These are phyloP conservation scores for Cataglyphis rosenhaueri DNA, from an alignment of 2,888 invertebrate genomes.

Conservation along the genomic window DNA sequence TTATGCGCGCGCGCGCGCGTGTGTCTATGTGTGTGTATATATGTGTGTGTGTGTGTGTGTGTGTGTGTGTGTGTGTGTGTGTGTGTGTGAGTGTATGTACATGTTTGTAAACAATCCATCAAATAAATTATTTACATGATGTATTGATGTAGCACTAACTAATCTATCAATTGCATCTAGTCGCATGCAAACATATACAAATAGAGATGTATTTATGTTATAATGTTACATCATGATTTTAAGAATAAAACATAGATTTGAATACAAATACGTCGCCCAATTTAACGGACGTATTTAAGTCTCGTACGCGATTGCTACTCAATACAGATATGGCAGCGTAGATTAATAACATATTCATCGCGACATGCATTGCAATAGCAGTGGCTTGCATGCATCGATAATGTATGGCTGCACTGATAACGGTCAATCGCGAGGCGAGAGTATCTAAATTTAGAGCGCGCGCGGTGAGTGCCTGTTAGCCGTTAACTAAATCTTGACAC, in stretches of 20 bases:
- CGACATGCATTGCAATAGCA: conserved; percentile 17
- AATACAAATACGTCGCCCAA: neutral
- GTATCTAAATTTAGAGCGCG: conserved; percentile 46
- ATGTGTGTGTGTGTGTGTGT: too few relatives aligned
- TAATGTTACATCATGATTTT: neutral
- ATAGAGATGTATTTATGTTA: neutral
- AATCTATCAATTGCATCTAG: neutral
- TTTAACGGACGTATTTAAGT: neutral
- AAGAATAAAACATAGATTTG: neutral
- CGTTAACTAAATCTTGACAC: conserved; percentile 52
- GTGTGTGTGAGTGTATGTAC: too few relatives aligned
- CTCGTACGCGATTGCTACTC: neutral
- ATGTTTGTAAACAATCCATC: neutral
- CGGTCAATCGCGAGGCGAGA: conserved; percentile 46
- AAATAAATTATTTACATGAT: neutral
- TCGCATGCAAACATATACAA: neutral
- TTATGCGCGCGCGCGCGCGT: too few relatives aligned
- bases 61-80: too few relatives aligned
- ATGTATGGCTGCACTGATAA: conserved; percentile 31
- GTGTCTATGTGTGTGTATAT: too few relatives aligned
- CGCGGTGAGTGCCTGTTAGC: conserved; percentile 51
- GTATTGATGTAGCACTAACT: neutral
- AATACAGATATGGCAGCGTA: neutral
- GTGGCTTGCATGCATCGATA: conserved; percentile 38
- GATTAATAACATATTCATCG: conserved; percentile 45